These are phyloP conservation scores for Fregata magnificens DNA, from an alignment of 2,113 vertebrate species.

Conservation along the genomic window DNA sequence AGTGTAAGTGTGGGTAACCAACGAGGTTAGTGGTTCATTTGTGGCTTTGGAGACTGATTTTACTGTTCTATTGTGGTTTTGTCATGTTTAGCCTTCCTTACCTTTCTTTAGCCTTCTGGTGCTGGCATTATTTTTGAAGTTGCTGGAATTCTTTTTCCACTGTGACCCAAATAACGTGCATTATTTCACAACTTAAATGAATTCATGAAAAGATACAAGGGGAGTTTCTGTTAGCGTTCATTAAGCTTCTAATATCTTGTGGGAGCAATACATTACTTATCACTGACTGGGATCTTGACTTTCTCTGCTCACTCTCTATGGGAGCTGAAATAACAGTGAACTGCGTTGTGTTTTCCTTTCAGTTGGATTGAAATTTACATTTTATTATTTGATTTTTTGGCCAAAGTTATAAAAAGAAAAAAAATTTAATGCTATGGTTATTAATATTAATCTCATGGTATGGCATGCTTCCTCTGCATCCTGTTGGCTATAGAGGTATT, in stretches of 20 bases:
- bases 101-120: background rate
- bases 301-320: background rate
- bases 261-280: background rate
- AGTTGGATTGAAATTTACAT: background rate
- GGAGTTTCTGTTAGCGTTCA: background rate
- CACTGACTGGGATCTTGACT: background rate
- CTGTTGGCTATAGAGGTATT: background rate
- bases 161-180: background rate
- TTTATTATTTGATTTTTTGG: background rate
- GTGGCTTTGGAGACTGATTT: background rate
- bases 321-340: background rate
- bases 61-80: background rate
- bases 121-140: background rate
- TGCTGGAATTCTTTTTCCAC: background rate
- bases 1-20: background rate
- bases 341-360: background rate
- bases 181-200: background rate
- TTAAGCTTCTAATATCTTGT: background rate
- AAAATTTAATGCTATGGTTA: background rate
- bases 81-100: background rate
- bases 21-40: background rate
- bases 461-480: background rate
- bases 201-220: background rate
- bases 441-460: background rate
- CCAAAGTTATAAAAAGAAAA: background rate